Percentiles rank a stretch among this genome's conserved stretches.
phyloP scores from a whole-genome alignment of 2,113 vertebrate genomes.

The Amia ocellicauda region DNA sequence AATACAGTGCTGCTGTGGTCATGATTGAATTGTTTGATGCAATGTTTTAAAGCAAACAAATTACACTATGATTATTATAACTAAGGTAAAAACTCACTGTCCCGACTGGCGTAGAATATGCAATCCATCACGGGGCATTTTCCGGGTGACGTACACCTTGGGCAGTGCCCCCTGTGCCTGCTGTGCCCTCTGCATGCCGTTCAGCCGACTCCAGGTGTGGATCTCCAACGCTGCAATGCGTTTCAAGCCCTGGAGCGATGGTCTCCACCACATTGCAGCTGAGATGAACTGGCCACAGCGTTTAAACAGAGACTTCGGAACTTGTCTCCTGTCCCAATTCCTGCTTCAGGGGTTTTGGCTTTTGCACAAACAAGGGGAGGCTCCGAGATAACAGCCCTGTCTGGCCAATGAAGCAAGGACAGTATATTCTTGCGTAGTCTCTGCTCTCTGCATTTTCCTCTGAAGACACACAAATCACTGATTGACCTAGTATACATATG shows the following conservation, averaged over 20 bases:
- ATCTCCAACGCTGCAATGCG: constrained; percentile 39
- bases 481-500: too few relatives aligned
- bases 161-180: constrained; percentile 58
- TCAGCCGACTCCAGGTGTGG: constrained; percentile 24
- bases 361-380: too few relatives aligned
- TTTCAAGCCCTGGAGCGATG: constrained; percentile 50
- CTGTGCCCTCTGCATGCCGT: constrained; percentile 47
- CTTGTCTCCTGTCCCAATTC: constrained; percentile 6
- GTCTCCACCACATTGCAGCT: constrained; percentile 58
- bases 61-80: too few relatives aligned
- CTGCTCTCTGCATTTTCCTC: too few relatives aligned
- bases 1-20: too few relatives aligned
- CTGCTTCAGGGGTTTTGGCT: too few relatives aligned
- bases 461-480: too few relatives aligned
- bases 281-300: constrained; percentile 4
- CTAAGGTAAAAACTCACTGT: background rate
- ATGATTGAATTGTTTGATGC: too few relatives aligned
- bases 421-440: too few relatives aligned
- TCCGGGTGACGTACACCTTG: constrained; percentile 66
- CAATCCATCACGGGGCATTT: constrained; percentile 67
- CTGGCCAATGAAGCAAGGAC: too few relatives aligned
- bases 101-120: constrained; percentile 46
- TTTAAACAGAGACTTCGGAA: constrained; percentile 35
- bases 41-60: too few relatives aligned
- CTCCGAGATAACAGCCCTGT: too few relatives aligned